Conservation (phyloP, 2,113 vertebrate genomes). For the Ceyx cyanopectus region DNA sequence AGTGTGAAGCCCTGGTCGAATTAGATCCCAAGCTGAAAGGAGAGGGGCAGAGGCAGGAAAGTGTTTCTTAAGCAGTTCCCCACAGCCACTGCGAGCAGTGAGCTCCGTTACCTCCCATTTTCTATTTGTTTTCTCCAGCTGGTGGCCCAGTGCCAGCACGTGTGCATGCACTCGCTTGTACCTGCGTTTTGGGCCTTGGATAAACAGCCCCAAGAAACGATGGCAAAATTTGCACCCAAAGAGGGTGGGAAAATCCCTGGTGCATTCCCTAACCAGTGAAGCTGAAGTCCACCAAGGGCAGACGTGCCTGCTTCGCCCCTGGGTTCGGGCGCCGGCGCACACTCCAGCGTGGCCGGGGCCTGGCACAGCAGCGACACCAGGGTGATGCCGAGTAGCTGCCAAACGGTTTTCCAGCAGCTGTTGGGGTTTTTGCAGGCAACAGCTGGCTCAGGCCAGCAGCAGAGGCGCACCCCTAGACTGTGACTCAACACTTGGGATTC, state of each 20-base stretch:
- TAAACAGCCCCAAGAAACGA: background rate
- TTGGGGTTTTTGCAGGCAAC: background rate
- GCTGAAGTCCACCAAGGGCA: fast-evolving
- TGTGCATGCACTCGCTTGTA: fast-evolving
- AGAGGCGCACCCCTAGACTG: fast-evolving
- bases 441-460: background rate
- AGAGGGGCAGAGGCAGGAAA: slow-evolving; percentile 23
- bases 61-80: slow-evolving; percentile 22
- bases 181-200: background rate
- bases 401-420: background rate
- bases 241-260: fast-evolving
- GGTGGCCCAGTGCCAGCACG: background rate
- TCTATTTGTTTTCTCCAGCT: background rate
- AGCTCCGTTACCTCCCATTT: background rate
- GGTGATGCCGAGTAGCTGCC: background rate
- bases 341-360: fast-evolving
- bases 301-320: background rate
- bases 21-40: slow-evolving; percentile 41
- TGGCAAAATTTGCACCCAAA: background rate
- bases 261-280: fast-evolving
- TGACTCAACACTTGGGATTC: background rate
- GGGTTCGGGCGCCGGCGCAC: fast-evolving
- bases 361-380: fast-evolving
- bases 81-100: background rate
- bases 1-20: slow-evolving; percentile 35